These are phyloP conservation scores for Notarius lentiginosus DNA, from an alignment of 2,113 vertebrate genomes.

Conservation along the genomic window DNA sequence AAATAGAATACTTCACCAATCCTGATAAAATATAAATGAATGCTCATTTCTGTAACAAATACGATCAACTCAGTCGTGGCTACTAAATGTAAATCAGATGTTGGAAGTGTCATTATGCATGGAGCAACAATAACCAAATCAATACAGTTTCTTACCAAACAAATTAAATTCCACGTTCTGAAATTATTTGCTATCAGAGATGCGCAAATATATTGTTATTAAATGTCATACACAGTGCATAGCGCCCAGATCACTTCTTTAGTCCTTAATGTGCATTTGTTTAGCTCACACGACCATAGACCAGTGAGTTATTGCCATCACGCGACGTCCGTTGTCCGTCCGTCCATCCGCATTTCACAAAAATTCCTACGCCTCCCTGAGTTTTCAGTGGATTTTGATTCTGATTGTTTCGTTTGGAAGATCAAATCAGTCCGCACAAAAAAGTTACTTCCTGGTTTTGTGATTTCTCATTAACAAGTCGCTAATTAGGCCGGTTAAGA, in stretches of 20 bases:
- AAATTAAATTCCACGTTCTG: neutral
- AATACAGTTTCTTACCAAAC: neutral
- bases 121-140: neutral
- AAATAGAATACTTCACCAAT: neutral
- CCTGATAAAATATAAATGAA: neutral
- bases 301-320: too few species aligned
- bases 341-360: too few species aligned
- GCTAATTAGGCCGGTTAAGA: too few species aligned
- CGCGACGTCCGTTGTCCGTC: too few species aligned
- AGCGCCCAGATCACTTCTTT: neutral
- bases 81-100: constrained; percentile 1
- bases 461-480: too few species aligned
- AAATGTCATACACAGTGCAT: neutral
- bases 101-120: neutral
- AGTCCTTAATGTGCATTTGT: neutral
- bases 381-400: too few species aligned
- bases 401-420: too few species aligned
- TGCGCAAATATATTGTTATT: neutral
- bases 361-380: too few species aligned
- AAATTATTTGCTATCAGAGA: neutral
- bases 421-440: too few species aligned
- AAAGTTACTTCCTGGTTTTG: too few species aligned
- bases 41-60: neutral
- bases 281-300: too few species aligned
- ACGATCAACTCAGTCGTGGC: neutral